Evolutionary conservation across 2,888 invertebrate species (phyloP).

Genomic region (Entomobrya proxima): DNA sequence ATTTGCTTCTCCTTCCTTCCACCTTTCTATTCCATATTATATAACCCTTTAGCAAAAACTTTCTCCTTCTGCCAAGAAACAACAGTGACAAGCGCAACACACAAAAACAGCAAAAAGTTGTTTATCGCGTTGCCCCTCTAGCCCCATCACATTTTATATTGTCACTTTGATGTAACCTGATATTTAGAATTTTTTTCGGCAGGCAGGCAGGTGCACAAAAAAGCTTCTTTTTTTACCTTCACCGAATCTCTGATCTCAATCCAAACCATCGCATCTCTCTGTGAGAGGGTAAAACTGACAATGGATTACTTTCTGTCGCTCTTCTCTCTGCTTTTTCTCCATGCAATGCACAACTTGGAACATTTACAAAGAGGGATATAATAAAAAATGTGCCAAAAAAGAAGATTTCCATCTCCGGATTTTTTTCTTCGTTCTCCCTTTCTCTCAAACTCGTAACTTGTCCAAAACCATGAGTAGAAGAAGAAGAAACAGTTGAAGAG

Average conservation of each 20-base stretch:
- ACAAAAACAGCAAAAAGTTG: background rate
- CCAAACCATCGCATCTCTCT: too few species aligned
- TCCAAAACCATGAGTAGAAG: background rate
- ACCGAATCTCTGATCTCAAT: too few species aligned
- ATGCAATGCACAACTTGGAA: too few species aligned
- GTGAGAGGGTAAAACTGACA: too few species aligned
- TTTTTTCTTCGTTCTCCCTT: background rate
- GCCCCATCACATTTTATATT: conserved; percentile 22
- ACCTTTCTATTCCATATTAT: too few species aligned
- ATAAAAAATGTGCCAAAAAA: conserved; percentile 46
- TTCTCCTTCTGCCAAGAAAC: too few species aligned
- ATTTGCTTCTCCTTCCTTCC: too few species aligned
- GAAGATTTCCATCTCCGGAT: conserved; percentile 42
- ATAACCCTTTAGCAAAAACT: too few species aligned
- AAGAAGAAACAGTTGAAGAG: background rate
- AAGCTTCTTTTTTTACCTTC: too few species aligned
- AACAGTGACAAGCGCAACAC: background rate
- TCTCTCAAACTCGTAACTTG: background rate
- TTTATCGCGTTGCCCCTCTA: conserved; percentile 22
- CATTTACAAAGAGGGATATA: conserved; percentile 30
- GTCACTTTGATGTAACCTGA: conserved; percentile 42
- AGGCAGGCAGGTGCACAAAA: conserved; percentile 44
- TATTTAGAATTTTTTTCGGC: conserved; percentile 31
- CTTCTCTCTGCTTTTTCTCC: too few species aligned
- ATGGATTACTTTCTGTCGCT: conserved; percentile 34